These are phyloP conservation scores for Siniperca knerii DNA, from an alignment of 2,113 vertebrate genomes.

Conservation along the genomic window DNA sequence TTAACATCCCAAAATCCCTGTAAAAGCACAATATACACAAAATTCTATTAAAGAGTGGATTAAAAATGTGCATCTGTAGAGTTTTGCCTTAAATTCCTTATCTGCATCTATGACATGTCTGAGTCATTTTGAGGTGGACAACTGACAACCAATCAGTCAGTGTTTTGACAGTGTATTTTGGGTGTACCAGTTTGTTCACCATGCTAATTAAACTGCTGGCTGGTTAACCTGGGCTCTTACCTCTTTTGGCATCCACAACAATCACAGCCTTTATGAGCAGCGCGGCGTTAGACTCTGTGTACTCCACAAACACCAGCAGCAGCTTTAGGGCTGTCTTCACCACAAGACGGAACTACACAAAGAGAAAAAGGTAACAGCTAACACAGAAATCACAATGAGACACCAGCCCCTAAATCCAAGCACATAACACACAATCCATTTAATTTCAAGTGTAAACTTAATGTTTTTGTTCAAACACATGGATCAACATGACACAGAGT, in stretches of 20 bases:
- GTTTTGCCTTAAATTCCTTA: neutral
- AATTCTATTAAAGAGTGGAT: neutral
- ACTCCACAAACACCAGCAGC: conserved; percentile 97
- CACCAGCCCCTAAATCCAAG: neutral
- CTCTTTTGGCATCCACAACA: conserved; percentile 88
- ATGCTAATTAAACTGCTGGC: neutral
- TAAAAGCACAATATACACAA: neutral
- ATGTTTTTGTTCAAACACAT: neutral
- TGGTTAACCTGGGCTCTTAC: conserved; percentile 76
- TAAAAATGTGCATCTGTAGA: neutral
- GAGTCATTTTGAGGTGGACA: neutral
- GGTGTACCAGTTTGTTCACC: neutral
- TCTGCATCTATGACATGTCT: neutral
- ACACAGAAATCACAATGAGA: neutral
- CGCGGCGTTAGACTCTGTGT: conserved; percentile 89
- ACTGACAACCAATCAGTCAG: neutral
- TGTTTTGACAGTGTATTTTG: neutral
- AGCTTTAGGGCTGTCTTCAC: conserved; percentile 97
- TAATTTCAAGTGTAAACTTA: neutral
- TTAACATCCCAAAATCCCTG: neutral
- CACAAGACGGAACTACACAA: conserved; percentile 93
- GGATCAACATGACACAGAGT: neutral
- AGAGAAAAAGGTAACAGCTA: neutral
- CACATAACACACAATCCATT: neutral
- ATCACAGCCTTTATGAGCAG: conserved; percentile 90